phyloP scores from a whole-genome alignment of 92 coral and sea anemone genomes.

The Zoanthus sansibaricus region DNA sequence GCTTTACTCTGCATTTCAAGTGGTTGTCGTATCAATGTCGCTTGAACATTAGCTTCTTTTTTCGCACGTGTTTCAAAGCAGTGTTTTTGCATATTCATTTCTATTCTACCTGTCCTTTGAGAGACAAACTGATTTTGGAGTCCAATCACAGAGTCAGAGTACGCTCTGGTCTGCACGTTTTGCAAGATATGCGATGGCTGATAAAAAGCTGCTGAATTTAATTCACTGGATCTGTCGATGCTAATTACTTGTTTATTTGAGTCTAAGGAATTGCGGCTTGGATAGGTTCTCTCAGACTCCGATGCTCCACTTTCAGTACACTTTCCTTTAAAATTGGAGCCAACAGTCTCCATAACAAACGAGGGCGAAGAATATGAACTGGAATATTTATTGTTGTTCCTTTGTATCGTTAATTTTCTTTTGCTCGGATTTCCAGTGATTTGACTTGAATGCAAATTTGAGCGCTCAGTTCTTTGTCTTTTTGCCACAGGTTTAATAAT shows the following conservation, averaged over 20 bases:
- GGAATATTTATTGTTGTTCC: neutral
- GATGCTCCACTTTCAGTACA: neutral
- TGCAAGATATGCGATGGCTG: neutral
- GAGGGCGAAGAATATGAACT: neutral
- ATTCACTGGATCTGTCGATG: neutral
- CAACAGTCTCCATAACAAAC: neutral
- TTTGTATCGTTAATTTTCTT: neutral
- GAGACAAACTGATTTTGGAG: neutral
- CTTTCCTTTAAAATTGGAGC: neutral
- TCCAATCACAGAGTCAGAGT: neutral
- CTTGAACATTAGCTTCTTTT: conserved; percentile 20
- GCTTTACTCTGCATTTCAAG: neutral
- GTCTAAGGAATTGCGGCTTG: neutral
- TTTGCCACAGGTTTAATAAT: neutral
- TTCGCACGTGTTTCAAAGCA: neutral
- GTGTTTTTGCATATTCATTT: neutral
- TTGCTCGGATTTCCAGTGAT: neutral
- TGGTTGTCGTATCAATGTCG: neutral
- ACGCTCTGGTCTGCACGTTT: neutral
- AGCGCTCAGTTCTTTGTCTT: neutral
- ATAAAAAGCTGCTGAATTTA: neutral
- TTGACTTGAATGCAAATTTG: neutral
- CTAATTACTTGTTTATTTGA: neutral
- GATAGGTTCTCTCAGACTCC: neutral
- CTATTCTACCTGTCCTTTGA: neutral